A percentile compares a stretch with the other conserved stretches of the same genome.
These are phyloP conservation scores for Axinella damicornis DNA, from an alignment of 37 sponge, comb jelly and placozoan genomes.

Conservation along the genomic window DNA sequence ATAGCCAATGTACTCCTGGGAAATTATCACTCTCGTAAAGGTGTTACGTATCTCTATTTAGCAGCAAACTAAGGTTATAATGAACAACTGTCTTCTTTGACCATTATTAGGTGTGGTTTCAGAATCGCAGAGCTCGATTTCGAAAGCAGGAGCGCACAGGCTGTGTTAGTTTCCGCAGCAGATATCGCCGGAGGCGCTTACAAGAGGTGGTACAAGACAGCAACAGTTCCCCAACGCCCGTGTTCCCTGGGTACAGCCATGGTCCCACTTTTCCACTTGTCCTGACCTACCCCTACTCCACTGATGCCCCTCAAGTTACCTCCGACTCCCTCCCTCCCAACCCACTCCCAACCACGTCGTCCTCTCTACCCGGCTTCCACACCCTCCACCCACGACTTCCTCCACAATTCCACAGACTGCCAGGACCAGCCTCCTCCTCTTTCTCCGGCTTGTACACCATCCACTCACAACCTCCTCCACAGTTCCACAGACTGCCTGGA, in stretches of 20 bases:
- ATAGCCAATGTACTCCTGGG: no score
- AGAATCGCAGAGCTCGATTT: conserved; percentile 73
- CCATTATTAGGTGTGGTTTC: conserved; percentile 85
- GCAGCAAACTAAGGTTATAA: no score
- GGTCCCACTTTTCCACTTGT: not conserved
- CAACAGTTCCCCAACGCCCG: conserved; percentile 1
- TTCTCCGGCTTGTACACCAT: conserved; percentile 12
- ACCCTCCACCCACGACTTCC: no score
- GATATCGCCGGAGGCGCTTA: conserved; percentile 56
- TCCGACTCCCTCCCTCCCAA: not conserved
- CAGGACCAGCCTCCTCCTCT: not conserved
- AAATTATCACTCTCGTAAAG: no score
- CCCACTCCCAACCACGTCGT: not conserved
- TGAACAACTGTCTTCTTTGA: no score
- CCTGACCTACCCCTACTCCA: conserved; percentile 18
- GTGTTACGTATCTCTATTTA: no score
- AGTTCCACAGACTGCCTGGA: not conserved
- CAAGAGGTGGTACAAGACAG: no score
- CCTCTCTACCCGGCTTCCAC: no score
- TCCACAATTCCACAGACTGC: no score
- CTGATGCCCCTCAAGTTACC: conserved; percentile 3
- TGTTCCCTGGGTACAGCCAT: conserved; percentile 29
- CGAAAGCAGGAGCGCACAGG: conserved; percentile 84
- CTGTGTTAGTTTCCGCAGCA: conserved; percentile 58
- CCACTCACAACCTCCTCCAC: not conserved